Evolutionary conservation across 2,888 invertebrate genomes (phyloP).

Genomic region (Lutraria lutraria): DNA sequence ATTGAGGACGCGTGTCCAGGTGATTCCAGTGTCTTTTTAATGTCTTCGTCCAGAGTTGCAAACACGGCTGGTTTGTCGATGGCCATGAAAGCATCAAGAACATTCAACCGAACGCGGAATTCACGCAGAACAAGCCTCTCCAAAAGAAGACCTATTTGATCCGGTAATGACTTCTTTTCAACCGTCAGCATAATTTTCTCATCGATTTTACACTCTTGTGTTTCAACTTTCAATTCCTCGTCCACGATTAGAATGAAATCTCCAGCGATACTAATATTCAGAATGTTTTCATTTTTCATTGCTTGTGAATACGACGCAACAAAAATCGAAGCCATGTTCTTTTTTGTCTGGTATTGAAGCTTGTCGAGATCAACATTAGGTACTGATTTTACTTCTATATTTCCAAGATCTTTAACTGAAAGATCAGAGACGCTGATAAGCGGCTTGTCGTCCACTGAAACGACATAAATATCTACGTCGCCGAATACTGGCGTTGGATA

Average conservation of each 20-base stretch:
- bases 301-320: conserved; percentile 4
- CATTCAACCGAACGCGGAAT: conserved; percentile 18
- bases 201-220: background rate
- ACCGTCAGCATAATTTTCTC: conserved; percentile 13
- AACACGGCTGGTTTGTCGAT: background rate
- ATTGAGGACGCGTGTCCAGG: background rate
- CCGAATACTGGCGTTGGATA: conserved; percentile 5
- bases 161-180: background rate
- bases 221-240: background rate
- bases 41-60: conserved; percentile 12
- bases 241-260: conserved; percentile 3
- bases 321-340: background rate
- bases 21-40: background rate
- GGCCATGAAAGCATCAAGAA: conserved; percentile 10
- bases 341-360: background rate
- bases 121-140: conserved; percentile 42
- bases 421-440: background rate
- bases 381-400: background rate
- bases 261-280: background rate
- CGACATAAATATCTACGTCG: conserved; percentile 20
- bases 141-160: conserved; percentile 16
- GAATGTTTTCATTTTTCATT: background rate
- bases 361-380: background rate
- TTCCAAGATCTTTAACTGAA: background rate
- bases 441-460: background rate